Conservation (phyloP, 2,113 vertebrate genomes). For the Gorsachius goisagi region DNA sequence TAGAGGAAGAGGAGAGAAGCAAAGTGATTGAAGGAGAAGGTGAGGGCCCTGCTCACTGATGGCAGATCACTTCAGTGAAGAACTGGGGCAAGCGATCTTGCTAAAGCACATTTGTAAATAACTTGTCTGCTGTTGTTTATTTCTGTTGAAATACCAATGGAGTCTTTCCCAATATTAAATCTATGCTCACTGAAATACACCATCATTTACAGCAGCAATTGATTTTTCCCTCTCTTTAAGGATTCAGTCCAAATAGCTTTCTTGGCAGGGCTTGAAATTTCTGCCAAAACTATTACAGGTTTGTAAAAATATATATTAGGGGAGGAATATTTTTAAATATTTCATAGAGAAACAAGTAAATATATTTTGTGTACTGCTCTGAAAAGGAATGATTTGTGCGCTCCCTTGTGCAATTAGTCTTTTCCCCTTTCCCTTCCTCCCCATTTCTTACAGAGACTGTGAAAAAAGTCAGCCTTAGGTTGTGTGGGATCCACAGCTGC, state of each 20-base stretch:
- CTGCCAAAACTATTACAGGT: slow-evolving; percentile 1
- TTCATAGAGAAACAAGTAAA: background rate
- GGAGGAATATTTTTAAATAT: background rate
- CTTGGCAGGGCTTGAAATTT: background rate
- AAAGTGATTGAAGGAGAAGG: slow-evolving; percentile 69
- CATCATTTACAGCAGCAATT: slow-evolving; percentile 1
- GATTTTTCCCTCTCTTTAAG: slow-evolving; percentile 15
- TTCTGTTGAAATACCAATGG: background rate
- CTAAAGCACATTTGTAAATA: background rate
- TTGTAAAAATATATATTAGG: background rate
- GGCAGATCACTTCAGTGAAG: background rate
- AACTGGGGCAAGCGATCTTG: background rate
- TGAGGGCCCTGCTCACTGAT: background rate
- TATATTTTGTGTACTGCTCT: background rate
- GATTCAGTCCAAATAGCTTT: background rate
- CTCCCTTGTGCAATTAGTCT: background rate
- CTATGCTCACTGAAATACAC: background rate
- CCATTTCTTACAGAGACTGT: background rate
- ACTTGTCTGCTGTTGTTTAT: slow-evolving; percentile 15
- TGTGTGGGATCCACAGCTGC: background rate
- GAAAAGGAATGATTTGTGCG: background rate
- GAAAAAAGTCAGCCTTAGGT: background rate
- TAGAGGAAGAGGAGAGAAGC: slow-evolving; percentile 74
- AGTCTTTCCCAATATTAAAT: background rate
- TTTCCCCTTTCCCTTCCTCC: background rate